phyloP scores from a whole-genome alignment of 2,797 vertebrate genomes.

The Danio aesculapii region DNA sequence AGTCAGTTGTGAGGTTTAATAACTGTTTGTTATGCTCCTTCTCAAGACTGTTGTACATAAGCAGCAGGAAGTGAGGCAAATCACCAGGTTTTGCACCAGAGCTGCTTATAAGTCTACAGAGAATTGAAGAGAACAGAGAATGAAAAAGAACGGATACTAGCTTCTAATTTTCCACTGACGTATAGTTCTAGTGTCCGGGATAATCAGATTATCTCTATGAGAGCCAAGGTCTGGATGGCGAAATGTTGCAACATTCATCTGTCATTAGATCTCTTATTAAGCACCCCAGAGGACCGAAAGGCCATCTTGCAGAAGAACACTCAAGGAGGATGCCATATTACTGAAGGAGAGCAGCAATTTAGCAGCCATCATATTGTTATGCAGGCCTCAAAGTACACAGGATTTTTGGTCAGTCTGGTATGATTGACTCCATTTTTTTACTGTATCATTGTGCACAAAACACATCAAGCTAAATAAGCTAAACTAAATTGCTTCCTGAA shows the following conservation, averaged over 20 bases:
- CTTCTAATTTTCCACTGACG: constrained; percentile 56
- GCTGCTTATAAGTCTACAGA: constrained; percentile 16
- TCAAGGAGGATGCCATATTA: constrained; percentile 43
- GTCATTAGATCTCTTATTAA: constrained; percentile 57
- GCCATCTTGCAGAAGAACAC: constrained; percentile 51
- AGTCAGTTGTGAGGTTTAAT: not conserved
- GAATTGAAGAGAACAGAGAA: not conserved
- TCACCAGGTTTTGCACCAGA: not conserved
- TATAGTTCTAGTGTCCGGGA: constrained; percentile 56
- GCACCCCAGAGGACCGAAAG: constrained; percentile 43
- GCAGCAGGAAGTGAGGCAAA: not conserved
- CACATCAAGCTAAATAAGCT: too few species aligned
- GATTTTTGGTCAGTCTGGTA: not conserved
- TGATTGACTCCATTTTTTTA: too few species aligned
- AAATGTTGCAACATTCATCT: constrained; percentile 55
- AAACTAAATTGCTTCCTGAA: too few species aligned
- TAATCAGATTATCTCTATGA: constrained; percentile 65
- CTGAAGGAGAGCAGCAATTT: constrained; percentile 3
- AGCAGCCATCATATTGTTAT: not conserved
- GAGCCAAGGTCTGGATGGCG: constrained; percentile 54
- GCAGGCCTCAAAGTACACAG: not conserved
- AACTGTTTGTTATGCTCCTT: not conserved
- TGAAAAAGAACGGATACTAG: not conserved
- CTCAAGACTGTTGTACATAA: not conserved
- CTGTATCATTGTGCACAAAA: too few species aligned